Conservation (phyloP, 1,140 invertebrate genomes). For the Sycophila sp. region DNA sequence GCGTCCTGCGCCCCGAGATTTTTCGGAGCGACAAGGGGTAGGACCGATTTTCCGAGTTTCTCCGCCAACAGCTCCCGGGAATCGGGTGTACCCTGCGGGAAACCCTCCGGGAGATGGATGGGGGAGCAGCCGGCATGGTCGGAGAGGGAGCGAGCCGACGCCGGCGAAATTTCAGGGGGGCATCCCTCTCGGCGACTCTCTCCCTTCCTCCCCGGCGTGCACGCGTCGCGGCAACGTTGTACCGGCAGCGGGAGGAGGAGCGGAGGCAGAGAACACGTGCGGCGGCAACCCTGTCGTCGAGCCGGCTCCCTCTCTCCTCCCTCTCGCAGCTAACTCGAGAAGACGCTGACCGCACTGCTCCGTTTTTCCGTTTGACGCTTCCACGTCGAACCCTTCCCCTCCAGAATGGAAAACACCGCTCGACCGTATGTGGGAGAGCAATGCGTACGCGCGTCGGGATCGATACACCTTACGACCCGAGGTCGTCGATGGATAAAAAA, state of each 20-base stretch:
- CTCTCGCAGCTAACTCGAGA: background rate
- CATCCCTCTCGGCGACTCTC: background rate
- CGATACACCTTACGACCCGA: too few relatives aligned
- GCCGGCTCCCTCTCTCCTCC: background rate
- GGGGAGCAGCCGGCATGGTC: too few relatives aligned
- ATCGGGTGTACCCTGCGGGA: too few relatives aligned
- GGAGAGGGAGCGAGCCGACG: too few relatives aligned
- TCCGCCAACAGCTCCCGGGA: background rate
- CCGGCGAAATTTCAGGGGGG: background rate
- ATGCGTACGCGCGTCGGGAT: background rate
- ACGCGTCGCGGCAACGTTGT: slow-evolving; percentile 20
- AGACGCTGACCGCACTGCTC: too few relatives aligned
- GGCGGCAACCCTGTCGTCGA: slow-evolving; percentile 16
- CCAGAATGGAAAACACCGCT: background rate
- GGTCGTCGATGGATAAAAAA: too few relatives aligned
- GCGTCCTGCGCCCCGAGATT: too few relatives aligned
- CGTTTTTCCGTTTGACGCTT: background rate
- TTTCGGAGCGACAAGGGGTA: background rate
- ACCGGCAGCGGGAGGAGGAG: background rate
- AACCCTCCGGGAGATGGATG: too few relatives aligned
- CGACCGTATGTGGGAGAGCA: background rate
- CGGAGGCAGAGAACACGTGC: slow-evolving; percentile 18
- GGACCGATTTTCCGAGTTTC: background rate
- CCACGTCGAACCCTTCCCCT: background rate
- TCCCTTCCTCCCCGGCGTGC: background rate